These are phyloP conservation scores for Procambarus virginalis DNA, from an alignment of 1,140 invertebrate species.

Conservation along the genomic window DNA sequence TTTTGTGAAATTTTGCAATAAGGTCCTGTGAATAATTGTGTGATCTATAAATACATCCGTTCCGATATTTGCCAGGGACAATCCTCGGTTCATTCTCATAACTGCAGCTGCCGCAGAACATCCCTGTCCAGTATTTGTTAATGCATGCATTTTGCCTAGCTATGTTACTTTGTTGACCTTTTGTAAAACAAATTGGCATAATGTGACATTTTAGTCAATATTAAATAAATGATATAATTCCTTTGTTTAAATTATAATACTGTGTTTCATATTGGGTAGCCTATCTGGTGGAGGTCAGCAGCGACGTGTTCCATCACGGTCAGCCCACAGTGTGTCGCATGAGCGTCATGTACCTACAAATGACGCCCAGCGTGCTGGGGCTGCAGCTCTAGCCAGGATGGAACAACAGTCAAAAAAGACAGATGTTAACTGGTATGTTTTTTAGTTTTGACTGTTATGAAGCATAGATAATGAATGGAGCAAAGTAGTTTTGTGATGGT, in stretches of 20 bases:
- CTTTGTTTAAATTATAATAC: not conserved
- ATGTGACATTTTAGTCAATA: not conserved
- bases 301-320: not conserved
- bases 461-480: too few species aligned
- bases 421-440: slow-evolving; percentile 62
- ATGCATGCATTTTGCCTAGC: too few species aligned
- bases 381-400: slow-evolving; percentile 86
- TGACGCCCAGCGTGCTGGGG: slow-evolving; percentile 85
- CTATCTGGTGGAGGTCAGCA: slow-evolving; percentile 5
- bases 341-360: slow-evolving; percentile 79
- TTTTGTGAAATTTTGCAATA: too few species aligned
- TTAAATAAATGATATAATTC: not conserved
- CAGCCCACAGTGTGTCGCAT: slow-evolving; percentile 33
- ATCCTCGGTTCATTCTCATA: too few species aligned
- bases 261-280: not conserved
- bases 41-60: too few species aligned
- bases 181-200: too few species aligned
- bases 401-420: slow-evolving; percentile 73
- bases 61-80: too few species aligned
- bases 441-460: not conserved
- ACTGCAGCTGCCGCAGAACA: too few species aligned
- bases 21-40: too few species aligned
- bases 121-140: too few species aligned
- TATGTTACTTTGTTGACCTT: too few species aligned
- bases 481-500: too few species aligned